Evolutionary conservation across 37 sponge, comb jelly and placozoan genomes (phyloP), one percentile per base, ranked within the genome.

Genomic region (Haliclona indistincta): DNA sequence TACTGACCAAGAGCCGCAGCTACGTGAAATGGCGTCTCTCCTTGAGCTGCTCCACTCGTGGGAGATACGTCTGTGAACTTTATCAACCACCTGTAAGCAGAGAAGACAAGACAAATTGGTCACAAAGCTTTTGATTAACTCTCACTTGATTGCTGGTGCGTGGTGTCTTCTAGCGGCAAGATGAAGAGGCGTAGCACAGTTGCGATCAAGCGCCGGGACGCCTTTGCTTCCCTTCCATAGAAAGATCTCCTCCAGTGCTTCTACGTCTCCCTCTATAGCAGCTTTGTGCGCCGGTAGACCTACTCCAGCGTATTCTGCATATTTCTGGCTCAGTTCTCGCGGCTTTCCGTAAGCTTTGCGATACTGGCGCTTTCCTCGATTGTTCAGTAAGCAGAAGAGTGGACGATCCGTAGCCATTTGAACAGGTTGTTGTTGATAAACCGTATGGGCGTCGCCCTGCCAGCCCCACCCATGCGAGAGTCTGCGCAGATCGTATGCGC

Each of bases 281-380:
- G 92, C 86, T 63, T 91, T 91, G 47, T 91, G 92, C 19, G 92
- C 92, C 10, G 78, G 82, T 39, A 91, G 49, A 17, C 73, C 92
- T 26, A 86, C 34, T 6, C 54, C 65, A 0, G 43, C 70, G 52
- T 82, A 88, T 32, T 72, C 67, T 0, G 64, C 54, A 64, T 38
- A 71, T 8, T 64, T 56, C 2, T 64, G 51, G 0, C 29, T 64
- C 0, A 76, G 54, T 3, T 26, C 28, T n/a, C 25, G 7, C 19
- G 17, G 40, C 1, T 74, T 70, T 3, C 62, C 42, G 38, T n/a
- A 23, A 26, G 26, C 6, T n/a, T 58, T 58, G 35, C 73, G 58
- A 33, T 67, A 77, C 26, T 73, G 73, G 60, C 78, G 77, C n/a
- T 40, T 54, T 0, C 89, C 89, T 1, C 68, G 67, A 0, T 55